Evolutionary conservation across 1,140 invertebrate species (phyloP), one percentile per base, ranked within the genome.

Genomic region (Laodelphax striatellus): DNA sequence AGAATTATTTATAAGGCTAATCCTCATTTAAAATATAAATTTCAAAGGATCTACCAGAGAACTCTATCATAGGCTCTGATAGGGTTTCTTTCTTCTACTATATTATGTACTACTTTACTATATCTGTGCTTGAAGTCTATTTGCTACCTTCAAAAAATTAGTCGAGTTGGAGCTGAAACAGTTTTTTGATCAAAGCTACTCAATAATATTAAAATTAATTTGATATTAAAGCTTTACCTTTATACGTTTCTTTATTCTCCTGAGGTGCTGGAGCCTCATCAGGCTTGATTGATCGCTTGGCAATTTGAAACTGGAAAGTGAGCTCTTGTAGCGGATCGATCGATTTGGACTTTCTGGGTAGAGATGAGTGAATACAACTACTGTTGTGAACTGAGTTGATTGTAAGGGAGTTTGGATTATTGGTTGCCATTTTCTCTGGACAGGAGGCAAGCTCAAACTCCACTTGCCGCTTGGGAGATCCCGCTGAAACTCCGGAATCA

Each of bases 401-500:
- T 58, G 44, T 43, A 19, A 50, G 57, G 52, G 31, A 28, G 46
- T 44, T 46, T 50, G 52, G 24, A 31, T 50, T 24, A 50, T 52
- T 44, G 56, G 77, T 81, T 64, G 1, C 84, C 82, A 53, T 82
- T 74, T 68, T 87, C 85, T 64, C 86, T 86, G 50, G 84, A 83
- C 11, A 79, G 75, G 60, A 82, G 83, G 58, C 84, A 82, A 10
- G 74, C 75, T 13, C 75, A 79, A 44, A 79, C 73, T 62, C 84
- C 81, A 24, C 38, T 52, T 28, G 50, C 14, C 21, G 44, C 66
- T 80, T 83, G 42, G 85, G 69, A 1, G 84, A 86, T 38, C 83
- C 83, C 8, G 82, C 84, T 0, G 84, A 87, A 0, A 91, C 87
- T 10, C 88, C 89, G 0, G 87, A 90, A 72, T 92, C 89, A 66